Percentiles rank a stretch among this genome's conserved stretches.
These are phyloP conservation scores for Galerucella calmariensis DNA, from an alignment of 2,888 invertebrate genomes.

Conservation along the genomic window DNA sequence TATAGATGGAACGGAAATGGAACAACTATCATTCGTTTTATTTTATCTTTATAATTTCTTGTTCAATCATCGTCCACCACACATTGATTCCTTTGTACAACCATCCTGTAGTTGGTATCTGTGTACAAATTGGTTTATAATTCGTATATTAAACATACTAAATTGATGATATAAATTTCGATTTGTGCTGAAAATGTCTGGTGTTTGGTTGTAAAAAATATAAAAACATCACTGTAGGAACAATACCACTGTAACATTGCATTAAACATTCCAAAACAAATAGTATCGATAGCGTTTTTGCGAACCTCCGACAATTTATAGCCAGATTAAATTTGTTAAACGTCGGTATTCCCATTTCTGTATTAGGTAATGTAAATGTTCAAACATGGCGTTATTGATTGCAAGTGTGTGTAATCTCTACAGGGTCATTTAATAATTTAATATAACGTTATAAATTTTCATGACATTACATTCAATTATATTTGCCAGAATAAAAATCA, in stretches of 20 bases:
- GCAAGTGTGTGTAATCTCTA: background rate
- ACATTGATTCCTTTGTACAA: background rate
- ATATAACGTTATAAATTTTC: background rate
- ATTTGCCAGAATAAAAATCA: background rate
- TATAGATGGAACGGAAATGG: background rate
- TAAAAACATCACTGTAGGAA: background rate
- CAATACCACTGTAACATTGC: slow-evolving; percentile 18
- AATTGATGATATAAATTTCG: background rate
- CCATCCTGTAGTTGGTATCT: background rate
- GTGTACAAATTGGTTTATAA: background rate
- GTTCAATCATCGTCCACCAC: background rate
- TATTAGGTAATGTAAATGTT: slow-evolving; percentile 18
- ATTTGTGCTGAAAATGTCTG: background rate
- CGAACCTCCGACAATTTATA: slow-evolving; percentile 9
- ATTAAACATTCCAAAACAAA: slow-evolving; percentile 15
- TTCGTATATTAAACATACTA: background rate
- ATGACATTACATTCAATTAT: background rate
- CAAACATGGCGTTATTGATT: slow-evolving; percentile 11
- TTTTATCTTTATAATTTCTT: background rate
- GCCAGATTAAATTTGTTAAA: slow-evolving; percentile 19
- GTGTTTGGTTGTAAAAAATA: background rate
- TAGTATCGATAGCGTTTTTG: slow-evolving; percentile 18
- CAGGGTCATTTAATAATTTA: background rate
- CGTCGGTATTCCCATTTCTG: slow-evolving; percentile 17
- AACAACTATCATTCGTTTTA: background rate